Percentiles rank a stretch among this genome's conserved stretches.
Conservation (phyloP, 2,797 vertebrate genomes). For the Phataginus tetradactyla region DNA sequence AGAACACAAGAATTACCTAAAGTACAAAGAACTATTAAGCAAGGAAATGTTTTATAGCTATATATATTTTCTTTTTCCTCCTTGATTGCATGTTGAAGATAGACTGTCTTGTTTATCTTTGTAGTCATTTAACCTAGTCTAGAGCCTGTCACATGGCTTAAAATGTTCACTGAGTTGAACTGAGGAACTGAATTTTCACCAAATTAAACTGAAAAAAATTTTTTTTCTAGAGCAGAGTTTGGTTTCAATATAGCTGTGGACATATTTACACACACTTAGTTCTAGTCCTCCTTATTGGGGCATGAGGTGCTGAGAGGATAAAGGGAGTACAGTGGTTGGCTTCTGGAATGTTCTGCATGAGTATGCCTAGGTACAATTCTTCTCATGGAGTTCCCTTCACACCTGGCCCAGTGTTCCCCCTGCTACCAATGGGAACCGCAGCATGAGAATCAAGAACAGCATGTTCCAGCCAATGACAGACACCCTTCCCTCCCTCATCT, state of each 20-base stretch:
- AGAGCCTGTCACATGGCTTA: background rate
- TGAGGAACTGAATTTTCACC: background rate
- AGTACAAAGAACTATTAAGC: background rate
- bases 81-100: background rate
- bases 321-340: background rate
- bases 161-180: conserved; percentile 11
- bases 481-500: background rate
- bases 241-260: background rate
- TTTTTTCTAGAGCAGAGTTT: background rate
- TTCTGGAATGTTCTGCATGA: background rate
- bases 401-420: background rate
- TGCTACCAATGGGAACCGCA: background rate
- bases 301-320: background rate
- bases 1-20: background rate
- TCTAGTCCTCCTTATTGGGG: background rate
- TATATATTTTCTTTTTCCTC: background rate
- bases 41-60: background rate
- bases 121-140: background rate
- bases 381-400: background rate
- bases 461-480: background rate
- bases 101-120: background rate
- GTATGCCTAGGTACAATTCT: too few relatives aligned
- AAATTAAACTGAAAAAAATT: background rate
- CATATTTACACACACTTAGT: background rate
- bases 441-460: background rate